Conservation (phyloP, 1,140 invertebrate genomes). For the Cydia amplana region DNA sequence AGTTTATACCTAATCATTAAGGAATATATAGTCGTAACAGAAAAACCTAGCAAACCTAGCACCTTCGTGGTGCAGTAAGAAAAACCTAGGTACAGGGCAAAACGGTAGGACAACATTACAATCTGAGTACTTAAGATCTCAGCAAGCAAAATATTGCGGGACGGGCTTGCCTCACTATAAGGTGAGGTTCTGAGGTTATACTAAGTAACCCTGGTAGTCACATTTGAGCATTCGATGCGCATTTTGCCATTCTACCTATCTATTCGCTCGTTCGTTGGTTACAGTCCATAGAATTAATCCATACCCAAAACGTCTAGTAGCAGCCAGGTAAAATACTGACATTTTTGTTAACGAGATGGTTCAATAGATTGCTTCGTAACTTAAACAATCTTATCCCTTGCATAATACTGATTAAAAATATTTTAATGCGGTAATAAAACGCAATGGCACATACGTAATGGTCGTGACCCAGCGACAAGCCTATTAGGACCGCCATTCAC, state of each 20-base stretch:
- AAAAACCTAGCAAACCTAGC: no score
- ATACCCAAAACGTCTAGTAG: no score
- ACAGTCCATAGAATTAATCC: no score
- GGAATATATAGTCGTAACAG: no score
- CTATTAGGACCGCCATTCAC: slow-evolving; percentile 30
- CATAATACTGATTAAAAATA: slow-evolving; percentile 27
- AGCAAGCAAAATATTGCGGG: no score
- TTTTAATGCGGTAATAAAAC: slow-evolving; percentile 23
- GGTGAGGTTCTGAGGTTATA: background rate
- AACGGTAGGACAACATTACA: background rate
- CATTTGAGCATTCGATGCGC: background rate
- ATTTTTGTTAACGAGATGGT: background rate
- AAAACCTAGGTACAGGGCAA: no score
- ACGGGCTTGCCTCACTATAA: no score
- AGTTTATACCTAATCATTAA: no score
- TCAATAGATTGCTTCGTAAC: background rate
- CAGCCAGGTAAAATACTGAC: no score
- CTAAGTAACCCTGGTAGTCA: no score
- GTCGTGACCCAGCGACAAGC: slow-evolving; percentile 9
- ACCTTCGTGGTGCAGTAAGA: no score
- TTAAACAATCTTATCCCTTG: slow-evolving; percentile 2
- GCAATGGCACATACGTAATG: slow-evolving; percentile 30
- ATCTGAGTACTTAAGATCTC: background rate
- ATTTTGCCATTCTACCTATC: background rate
- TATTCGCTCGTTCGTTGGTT: no score